Evolutionary conservation across 2,888 invertebrate species (phyloP), one percentile per base, ranked within the genome.

Genomic region (Morpho helenor): DNA sequence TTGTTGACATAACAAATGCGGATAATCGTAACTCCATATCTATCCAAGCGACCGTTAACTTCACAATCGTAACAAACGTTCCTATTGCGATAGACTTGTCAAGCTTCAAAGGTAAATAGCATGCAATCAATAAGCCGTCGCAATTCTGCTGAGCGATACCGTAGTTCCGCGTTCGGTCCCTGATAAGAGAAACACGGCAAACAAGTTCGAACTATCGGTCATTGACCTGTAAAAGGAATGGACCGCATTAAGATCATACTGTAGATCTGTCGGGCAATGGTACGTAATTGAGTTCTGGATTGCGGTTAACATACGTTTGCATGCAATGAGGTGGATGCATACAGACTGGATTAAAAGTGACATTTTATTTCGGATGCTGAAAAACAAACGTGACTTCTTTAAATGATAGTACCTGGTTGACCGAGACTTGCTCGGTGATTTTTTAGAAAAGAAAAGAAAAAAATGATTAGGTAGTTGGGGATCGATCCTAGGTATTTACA

Each of bases 191-290:
- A 63, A 60, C 61, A 60, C 56, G 58, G 67, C 66, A 63, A 66
- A 67, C 67, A 61, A 61, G 54, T 55, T 55, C 48, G 50, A 49
- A 46, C 53, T 68, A 70, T 70, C 68, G 68, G 66, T 67, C 68
- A 66, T 66, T 62, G 61, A 68, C 65, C 63, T 46, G 49, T 53
- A 43, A 43, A 57, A 59, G 60, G 62, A 62, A 66, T 59, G 60
- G 62, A 58, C 53, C 48, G 59, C 59, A 63, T 59, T 64, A 60
- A 64, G 65, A 64, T 65, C 56, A 61, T 57, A 61, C 64, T 61
- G 58, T 48, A 60, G 59, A 60, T 62, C 61, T 62, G 63, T 59
- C 56, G 52, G 46, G 39, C 45, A 51, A 31, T 49, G 53, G 59
- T 52, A 57, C 50, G 61, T 53, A 59, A 56, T 62, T 59, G 59